Evolutionary conservation across 2,797 vertebrate genomes (phyloP).

Genomic region (Esox lucius): DNA sequence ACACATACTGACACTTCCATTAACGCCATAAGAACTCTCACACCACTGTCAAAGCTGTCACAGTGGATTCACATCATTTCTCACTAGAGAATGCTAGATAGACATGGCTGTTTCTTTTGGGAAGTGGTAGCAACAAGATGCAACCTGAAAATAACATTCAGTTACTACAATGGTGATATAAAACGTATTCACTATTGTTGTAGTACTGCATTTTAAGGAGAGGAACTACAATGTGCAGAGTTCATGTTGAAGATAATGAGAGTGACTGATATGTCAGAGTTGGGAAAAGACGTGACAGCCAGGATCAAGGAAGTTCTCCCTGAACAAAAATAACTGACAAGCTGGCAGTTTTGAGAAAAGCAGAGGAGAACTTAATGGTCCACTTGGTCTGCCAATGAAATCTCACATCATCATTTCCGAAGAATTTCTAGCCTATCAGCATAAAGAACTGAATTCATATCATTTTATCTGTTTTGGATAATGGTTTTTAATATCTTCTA

Average conservation of each 20-base stretch:
- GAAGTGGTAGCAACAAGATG: not conserved
- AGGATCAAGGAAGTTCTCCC: constrained; percentile 63
- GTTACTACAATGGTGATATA: not conserved
- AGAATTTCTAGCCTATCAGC: constrained; percentile 22
- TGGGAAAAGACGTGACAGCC: constrained; percentile 61
- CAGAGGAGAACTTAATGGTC: not conserved
- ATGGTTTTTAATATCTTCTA: constrained; percentile 24
- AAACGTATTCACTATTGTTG: not conserved
- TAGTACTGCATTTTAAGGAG: not conserved
- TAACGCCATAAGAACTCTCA: constrained; percentile 20
- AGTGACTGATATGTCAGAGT: constrained; percentile 57
- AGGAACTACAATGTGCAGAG: constrained; percentile 4
- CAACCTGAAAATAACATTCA: not conserved
- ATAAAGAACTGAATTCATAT: constrained; percentile 21
- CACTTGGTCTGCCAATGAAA: not conserved
- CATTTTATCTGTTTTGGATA: constrained; percentile 31
- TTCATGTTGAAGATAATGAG: constrained; percentile 1
- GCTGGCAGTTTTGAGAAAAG: constrained; percentile 8
- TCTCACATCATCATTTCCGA: constrained; percentile 5
- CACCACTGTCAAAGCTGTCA: constrained; percentile 11
- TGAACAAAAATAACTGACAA: constrained; percentile 61
- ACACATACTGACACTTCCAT: constrained; percentile 13
- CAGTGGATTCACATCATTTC: not conserved
- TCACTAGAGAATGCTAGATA: not conserved
- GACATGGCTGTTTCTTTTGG: not conserved